phyloP scores from a whole-genome alignment of 2,888 invertebrate species.

The Phorcus lineatus region DNA sequence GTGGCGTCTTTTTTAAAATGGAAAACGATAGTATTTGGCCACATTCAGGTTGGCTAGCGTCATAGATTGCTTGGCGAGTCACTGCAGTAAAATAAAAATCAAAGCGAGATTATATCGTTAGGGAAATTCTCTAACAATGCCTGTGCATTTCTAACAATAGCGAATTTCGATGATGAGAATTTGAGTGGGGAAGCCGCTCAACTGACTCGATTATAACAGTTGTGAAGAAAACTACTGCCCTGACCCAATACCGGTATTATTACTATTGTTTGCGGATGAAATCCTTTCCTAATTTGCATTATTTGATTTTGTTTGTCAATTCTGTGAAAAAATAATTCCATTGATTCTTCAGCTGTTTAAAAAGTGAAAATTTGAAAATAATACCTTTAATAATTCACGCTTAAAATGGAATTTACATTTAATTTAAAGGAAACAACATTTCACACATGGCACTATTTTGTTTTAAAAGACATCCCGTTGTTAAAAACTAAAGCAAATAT shows the following conservation, averaged over 20 bases:
- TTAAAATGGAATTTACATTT: too few species aligned
- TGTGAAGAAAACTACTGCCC: not conserved
- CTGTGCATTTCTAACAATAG: not conserved
- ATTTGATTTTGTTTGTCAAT: too few species aligned
- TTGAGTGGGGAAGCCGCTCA: conserved; percentile 9
- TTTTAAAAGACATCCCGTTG: too few species aligned
- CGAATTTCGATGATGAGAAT: not conserved
- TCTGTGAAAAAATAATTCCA: too few species aligned
- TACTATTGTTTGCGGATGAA: not conserved
- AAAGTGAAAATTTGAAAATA: too few species aligned
- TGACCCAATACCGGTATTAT: not conserved
- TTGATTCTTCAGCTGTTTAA: too few species aligned
- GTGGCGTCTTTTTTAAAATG: not conserved
- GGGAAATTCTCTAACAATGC: not conserved
- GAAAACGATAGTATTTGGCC: conserved; percentile 6
- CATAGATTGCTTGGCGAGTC: not conserved
- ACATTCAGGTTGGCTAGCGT: not conserved
- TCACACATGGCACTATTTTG: too few species aligned
- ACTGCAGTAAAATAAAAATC: not conserved
- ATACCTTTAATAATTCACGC: too few species aligned
- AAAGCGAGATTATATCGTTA: conserved; percentile 16
- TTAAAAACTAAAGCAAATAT: too few species aligned
- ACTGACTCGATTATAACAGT: too few species aligned
- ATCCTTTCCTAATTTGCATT: not conserved
- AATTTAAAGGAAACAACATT: too few species aligned